Base-by-base conservation (phyloP, 2,113 vertebrate genomes). In the Ranitomeya variabilis region DNA sequence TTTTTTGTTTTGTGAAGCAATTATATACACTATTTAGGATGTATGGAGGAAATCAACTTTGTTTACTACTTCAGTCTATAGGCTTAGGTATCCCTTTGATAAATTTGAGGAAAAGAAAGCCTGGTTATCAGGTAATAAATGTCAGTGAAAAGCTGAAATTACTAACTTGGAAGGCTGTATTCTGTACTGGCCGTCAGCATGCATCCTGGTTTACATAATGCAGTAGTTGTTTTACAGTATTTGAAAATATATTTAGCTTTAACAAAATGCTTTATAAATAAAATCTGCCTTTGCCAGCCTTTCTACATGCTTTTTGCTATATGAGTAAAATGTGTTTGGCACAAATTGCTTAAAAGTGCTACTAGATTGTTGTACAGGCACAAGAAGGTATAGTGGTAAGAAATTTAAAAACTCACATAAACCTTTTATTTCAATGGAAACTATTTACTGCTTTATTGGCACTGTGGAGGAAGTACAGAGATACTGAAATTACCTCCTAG, bases 11-110 rank as follows among this genome's bases (percentile, higher is more conserved):
- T 66, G n/a, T 66, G 21, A 9, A 73, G 12, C 26, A 37, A 73
- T 73, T 37, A 73, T 73, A 16, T 31, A 73, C 37, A 73, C 7
- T 5, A 37, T 76, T 51, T 8, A 51, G 51, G 7, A 51, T 52
- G 3, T 51, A 21, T 21, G 8, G 19, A 4, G 18, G 13, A 76
- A 76, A 26, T 62, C 8, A 64, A 62, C 79, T 88, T 94, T 95
- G 92, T 94, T 91, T 95, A 90, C 95, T 92, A 92, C 95, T 94
- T 94, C 90, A 96, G 96, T 94, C 94, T 92, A 94, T 96, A 95
- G 95, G 95, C 93, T 91, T 95, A 93, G 96, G 94, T 92, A 95
- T 94, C 92, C 95, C 95, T 91, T 95, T 94, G 93, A 80, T 95
- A 95, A 95, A 95, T 89, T 93, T 95, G 91, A 95, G 94, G 91